Evolutionary conservation across 2,113 vertebrate genomes (phyloP).

Genomic region (Pleuronectes platessa): DNA sequence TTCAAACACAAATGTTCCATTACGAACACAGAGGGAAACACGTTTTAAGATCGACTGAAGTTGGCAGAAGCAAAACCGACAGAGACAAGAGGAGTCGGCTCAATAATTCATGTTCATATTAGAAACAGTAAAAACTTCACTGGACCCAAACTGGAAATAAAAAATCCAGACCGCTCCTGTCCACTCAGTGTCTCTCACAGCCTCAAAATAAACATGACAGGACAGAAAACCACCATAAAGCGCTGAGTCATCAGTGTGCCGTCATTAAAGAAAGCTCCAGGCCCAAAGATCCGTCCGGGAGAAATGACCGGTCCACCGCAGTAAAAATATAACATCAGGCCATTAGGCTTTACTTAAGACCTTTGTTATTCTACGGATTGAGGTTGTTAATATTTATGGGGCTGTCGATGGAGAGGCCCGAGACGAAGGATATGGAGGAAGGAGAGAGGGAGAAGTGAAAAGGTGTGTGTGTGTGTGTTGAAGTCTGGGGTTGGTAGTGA

Average conservation of each 20-base stretch:
- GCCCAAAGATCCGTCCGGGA: background rate
- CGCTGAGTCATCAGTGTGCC: conserved; percentile 21
- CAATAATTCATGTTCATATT: conserved; percentile 61
- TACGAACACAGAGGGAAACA: background rate
- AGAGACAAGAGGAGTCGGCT: conserved; percentile 31
- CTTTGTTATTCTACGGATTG: conserved; percentile 60
- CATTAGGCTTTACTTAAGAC: conserved; percentile 62
- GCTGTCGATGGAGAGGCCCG: conserved; percentile 32
- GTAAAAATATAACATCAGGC: conserved; percentile 54
- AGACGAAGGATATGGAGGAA: conserved; percentile 5
- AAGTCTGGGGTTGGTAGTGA: conserved; percentile 60
- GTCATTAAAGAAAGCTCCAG: conserved; percentile 15
- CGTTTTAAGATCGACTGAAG: too few species aligned
- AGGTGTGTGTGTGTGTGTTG: conserved; percentile 21
- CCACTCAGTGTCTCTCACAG: background rate
- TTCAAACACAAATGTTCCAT: background rate
- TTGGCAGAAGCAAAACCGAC: background rate
- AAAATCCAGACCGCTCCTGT: background rate
- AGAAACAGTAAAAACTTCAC: conserved; percentile 20
- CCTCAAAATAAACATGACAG: conserved; percentile 34
- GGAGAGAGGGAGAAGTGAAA: background rate
- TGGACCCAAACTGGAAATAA: conserved; percentile 29
- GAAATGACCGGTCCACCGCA: conserved; percentile 23
- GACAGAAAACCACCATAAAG: conserved; percentile 7
- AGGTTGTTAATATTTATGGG: conserved; percentile 69